Conservation (phyloP, 53 echinoderm and acorn worm species). For the Echinarachnius parma region DNA sequence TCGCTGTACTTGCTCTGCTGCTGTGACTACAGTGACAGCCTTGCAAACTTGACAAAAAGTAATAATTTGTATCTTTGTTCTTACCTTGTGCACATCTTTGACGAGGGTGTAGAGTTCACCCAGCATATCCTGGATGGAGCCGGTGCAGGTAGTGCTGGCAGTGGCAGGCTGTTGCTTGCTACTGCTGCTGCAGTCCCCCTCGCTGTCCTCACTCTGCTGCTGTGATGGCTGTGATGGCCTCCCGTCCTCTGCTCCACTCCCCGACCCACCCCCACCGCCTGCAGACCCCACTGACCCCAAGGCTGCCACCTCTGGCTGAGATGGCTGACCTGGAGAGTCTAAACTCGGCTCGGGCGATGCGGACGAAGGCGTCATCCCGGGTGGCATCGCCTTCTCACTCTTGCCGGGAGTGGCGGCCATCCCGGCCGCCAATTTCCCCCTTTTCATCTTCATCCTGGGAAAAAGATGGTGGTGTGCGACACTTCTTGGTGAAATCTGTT, state of each 20-base stretch:
- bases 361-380: neutral
- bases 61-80: no score
- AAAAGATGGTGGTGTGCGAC: neutral
- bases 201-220: neutral
- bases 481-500: neutral
- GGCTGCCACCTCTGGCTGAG: constrained; percentile 3
- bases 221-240: neutral
- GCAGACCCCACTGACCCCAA: neutral
- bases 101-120: constrained; percentile 71
- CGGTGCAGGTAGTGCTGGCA: neutral
- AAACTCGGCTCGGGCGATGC: constrained; percentile 20
- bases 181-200: neutral
- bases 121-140: constrained; percentile 74
- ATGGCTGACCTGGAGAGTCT: constrained; percentile 21
- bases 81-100: constrained; percentile 61
- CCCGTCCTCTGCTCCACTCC: constrained; percentile 12
- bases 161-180: constrained; percentile 3
- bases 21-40: no score
- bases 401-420: neutral
- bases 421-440: constrained; percentile 21
- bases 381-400: constrained; percentile 3
- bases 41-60: no score
- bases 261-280: neutral
- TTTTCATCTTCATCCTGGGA: constrained; percentile 27
- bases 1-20: no score